A percentile compares a stretch with the other conserved stretches of the same genome.
Conservation (phyloP, 1,140 invertebrate species). For the Platorchestia sp. region DNA sequence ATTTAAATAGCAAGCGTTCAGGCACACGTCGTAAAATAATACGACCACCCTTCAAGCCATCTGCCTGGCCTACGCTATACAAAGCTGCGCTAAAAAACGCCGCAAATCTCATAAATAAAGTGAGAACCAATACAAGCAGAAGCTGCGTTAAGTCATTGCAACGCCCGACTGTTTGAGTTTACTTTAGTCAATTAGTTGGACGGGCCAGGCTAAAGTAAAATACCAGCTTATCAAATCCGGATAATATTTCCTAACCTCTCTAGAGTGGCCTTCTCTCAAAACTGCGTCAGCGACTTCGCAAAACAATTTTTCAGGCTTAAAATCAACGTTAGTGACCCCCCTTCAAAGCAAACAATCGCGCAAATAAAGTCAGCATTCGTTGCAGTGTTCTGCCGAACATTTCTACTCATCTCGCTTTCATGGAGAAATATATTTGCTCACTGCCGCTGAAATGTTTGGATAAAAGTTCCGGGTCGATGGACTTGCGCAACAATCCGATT, state of each 20-base stretch:
- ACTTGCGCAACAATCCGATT: not conserved
- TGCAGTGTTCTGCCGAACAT: not conserved
- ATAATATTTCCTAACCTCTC: not conserved
- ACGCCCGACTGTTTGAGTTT: not conserved
- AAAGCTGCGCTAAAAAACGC: not conserved
- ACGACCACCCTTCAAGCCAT: not conserved
- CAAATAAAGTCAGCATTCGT: not conserved
- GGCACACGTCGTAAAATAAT: not conserved
- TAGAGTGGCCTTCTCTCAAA: not conserved
- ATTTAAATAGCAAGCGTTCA: not conserved
- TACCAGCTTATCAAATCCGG: not conserved
- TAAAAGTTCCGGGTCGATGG: not conserved
- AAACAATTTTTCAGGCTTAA: not conserved
- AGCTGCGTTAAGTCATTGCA: not conserved
- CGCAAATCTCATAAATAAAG: conserved; percentile 39
- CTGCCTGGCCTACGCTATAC: not conserved
- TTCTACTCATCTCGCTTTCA: not conserved
- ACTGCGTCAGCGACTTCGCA: not conserved
- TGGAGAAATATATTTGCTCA: not conserved
- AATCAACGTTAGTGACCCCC: not conserved
- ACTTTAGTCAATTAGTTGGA: not conserved
- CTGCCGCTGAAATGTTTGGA: not conserved
- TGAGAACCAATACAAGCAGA: conserved; percentile 19
- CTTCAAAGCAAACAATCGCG: not conserved
- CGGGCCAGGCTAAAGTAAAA: not conserved